Percentiles rank a stretch among this genome's conserved stretches.
Evolutionary conservation across 2,113 vertebrate species (phyloP).

Genomic region (Fregata magnificens): DNA sequence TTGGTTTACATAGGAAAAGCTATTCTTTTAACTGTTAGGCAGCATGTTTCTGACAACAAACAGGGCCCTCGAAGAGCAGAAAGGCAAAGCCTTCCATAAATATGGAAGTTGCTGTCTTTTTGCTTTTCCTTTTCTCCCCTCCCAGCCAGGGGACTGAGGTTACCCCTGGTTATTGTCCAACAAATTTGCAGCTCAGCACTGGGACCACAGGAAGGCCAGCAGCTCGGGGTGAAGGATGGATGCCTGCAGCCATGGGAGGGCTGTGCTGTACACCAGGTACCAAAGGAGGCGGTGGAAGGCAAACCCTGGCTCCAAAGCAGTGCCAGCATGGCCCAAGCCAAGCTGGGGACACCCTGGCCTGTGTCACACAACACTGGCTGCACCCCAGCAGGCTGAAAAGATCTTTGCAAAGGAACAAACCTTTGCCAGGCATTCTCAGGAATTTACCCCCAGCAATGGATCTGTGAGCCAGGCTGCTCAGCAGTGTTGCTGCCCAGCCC

Average conservation of each 20-base stretch:
- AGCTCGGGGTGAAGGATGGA: neutral
- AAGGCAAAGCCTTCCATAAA: neutral
- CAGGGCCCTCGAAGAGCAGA: neutral
- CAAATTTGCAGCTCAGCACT: neutral
- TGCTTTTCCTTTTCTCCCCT: neutral
- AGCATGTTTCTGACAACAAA: neutral
- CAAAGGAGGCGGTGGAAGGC: neutral
- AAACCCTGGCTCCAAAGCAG: neutral
- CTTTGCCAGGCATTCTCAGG: neutral
- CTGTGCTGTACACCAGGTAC: neutral
- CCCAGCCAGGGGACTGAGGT: neutral
- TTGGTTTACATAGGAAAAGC: neutral
- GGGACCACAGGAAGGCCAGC: neutral
- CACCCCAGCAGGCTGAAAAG: neutral
- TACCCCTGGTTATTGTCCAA: neutral
- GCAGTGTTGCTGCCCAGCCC: neutral
- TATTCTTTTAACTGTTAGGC: neutral
- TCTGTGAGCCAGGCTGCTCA: neutral
- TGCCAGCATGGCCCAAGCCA: neutral
- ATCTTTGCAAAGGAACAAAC: neutral
- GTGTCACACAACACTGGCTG: fast-evolving
- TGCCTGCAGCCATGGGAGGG: neutral
- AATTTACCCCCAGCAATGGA: neutral
- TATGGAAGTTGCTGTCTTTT: neutral
- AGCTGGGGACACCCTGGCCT: neutral